Evolutionary conservation across 2,888 invertebrate genomes (phyloP).

Genomic region (Phaedon cochleariae): DNA sequence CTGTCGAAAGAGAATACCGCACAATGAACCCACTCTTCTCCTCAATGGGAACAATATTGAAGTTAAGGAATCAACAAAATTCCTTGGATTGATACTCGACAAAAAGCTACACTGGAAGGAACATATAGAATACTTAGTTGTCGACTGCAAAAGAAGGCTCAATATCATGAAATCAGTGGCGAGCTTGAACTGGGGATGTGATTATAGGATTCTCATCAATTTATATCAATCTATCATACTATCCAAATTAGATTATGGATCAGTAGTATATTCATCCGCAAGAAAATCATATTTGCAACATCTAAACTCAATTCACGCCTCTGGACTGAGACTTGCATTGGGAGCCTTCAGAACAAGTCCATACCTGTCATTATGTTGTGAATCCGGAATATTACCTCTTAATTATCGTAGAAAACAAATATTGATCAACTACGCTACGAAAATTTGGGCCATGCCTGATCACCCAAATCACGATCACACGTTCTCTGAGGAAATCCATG

Average conservation of each 20-base stretch:
- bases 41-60: background rate
- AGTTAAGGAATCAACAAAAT: background rate
- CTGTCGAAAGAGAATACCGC: background rate
- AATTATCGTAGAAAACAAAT: background rate
- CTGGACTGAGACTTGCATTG: background rate
- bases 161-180: slow-evolving; percentile 10
- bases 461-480: background rate
- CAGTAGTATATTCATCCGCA: slow-evolving; percentile 14
- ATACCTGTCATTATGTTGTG: background rate
- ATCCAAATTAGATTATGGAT: slow-evolving; percentile 18
- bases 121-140: slow-evolving; percentile 1
- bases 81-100: slow-evolving; percentile 11
- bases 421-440: background rate
- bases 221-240: slow-evolving; percentile 10
- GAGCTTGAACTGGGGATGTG: slow-evolving; percentile 13
- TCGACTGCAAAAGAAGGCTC: background rate
- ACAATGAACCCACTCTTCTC: background rate
- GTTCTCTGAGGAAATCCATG: background rate
- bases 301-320: background rate
- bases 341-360: background rate
- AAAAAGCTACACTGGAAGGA: slow-evolving; percentile 5
- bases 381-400: background rate
- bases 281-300: background rate
- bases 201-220: slow-evolving; percentile 2
- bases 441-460: background rate